phyloP scores from a whole-genome alignment of 2,888 invertebrate species.

The Ernsta delagoae region DNA sequence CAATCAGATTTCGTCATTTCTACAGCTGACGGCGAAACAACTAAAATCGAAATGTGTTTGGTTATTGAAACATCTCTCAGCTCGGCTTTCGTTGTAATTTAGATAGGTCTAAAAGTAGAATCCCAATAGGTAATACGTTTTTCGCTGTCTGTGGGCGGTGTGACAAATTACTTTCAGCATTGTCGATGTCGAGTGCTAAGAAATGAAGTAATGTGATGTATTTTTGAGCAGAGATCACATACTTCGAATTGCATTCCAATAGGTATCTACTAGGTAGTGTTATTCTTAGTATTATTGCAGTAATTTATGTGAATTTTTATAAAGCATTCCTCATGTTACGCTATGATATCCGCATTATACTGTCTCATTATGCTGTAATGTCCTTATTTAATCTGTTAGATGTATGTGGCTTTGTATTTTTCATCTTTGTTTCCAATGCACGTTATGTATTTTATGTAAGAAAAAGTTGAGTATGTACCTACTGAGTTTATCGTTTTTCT shows the following conservation, averaged over 20 bases:
- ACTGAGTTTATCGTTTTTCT: slow-evolving; percentile 10
- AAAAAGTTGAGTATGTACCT: neutral
- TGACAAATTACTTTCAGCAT: neutral
- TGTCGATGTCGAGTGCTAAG: slow-evolving; percentile 1
- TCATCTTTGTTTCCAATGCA: slow-evolving; percentile 17
- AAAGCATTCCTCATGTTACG: slow-evolving; percentile 18
- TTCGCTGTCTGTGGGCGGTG: neutral
- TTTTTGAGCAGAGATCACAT: slow-evolving; percentile 35
- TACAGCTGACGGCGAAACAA: too few species aligned
- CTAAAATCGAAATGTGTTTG: too few species aligned
- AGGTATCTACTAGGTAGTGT: neutral
- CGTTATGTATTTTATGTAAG: slow-evolving; percentile 17
- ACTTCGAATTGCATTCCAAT: slow-evolving; percentile 33
- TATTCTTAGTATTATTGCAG: slow-evolving; percentile 25
- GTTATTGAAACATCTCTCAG: too few species aligned
- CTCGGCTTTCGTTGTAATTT: too few species aligned
- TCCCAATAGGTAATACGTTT: slow-evolving; percentile 10
- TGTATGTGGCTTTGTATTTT: slow-evolving; percentile 30
- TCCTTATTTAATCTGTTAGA: slow-evolving; percentile 27
- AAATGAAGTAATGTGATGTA: neutral
- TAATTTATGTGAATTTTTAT: slow-evolving; percentile 5
- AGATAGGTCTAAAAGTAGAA: too few species aligned
- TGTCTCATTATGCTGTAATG: slow-evolving; percentile 31
- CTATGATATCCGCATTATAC: slow-evolving; percentile 42
- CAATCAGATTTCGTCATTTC: too few species aligned